Conservation (phyloP, 2,888 invertebrate genomes). For the Andrena camellia region DNA sequence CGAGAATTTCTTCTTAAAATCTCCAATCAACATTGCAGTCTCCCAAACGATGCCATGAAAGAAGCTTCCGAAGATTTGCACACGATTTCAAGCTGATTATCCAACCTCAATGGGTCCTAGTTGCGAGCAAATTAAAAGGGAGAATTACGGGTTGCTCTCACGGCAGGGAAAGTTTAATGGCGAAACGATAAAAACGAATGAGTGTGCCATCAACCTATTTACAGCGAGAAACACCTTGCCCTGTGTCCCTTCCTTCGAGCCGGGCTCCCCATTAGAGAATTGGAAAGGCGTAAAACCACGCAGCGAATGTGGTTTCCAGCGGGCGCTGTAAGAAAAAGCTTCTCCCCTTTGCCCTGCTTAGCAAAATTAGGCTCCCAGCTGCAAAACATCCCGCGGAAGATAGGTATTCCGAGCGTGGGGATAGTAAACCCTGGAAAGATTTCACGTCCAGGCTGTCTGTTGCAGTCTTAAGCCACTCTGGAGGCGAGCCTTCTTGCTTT, state of each 20-base stretch:
- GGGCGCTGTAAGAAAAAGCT: background rate
- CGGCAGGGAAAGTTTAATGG: background rate
- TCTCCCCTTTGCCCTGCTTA: conserved; percentile 21
- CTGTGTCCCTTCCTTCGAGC: background rate
- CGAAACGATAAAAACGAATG: background rate
- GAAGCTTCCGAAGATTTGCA: no score
- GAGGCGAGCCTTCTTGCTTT: conserved; percentile 12
- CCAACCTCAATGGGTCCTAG: no score
- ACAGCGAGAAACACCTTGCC: background rate
- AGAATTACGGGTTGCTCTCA: background rate
- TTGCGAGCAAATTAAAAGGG: background rate
- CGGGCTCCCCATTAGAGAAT: conserved; percentile 4
- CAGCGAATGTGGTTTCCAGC: background rate
- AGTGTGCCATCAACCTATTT: background rate
- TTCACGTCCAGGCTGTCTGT: conserved; percentile 17
- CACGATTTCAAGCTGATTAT: no score
- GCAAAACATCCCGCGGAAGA: conserved; percentile 10
- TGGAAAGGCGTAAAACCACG: background rate
- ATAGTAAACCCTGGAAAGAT: background rate
- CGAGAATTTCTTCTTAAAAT: no score
- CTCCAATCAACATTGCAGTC: no score
- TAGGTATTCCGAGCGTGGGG: background rate
- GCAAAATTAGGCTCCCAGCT: conserved; percentile 36
- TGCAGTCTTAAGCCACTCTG: background rate
- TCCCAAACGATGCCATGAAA: no score